Percentiles rank a stretch among this genome's conserved stretches.
Conservation (phyloP, 2,797 vertebrate species). For the Ceyx erithaca region DNA sequence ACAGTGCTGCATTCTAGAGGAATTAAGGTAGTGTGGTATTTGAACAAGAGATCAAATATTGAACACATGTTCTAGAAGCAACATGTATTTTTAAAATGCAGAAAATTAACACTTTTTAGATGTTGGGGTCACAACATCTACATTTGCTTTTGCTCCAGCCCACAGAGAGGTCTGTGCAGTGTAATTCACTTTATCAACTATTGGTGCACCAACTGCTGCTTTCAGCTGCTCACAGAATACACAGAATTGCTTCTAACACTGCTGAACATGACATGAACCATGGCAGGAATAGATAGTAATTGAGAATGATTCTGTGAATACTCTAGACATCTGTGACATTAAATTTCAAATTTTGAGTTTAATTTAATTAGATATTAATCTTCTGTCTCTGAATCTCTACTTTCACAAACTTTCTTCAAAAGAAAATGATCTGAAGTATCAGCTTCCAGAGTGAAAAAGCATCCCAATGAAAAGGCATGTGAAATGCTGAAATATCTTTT, state of each 20-base stretch:
- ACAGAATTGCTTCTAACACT: background rate
- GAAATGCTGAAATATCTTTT: background rate
- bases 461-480: background rate
- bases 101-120: background rate
- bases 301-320: background rate
- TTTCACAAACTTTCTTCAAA: background rate
- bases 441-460: background rate
- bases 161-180: background rate
- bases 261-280: background rate
- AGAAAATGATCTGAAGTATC: background rate
- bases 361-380: background rate
- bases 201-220: background rate
- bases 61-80: background rate
- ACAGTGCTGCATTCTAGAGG: background rate
- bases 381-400: background rate
- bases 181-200: background rate
- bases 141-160: background rate
- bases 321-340: background rate
- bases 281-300: background rate
- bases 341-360: background rate
- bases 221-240: background rate
- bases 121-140: background rate
- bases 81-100: background rate
- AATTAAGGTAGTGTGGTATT: background rate
- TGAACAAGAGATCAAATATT: background rate